phyloP scores from a whole-genome alignment of 1,140 invertebrate genomes.

The Agrypnia vestita region DNA sequence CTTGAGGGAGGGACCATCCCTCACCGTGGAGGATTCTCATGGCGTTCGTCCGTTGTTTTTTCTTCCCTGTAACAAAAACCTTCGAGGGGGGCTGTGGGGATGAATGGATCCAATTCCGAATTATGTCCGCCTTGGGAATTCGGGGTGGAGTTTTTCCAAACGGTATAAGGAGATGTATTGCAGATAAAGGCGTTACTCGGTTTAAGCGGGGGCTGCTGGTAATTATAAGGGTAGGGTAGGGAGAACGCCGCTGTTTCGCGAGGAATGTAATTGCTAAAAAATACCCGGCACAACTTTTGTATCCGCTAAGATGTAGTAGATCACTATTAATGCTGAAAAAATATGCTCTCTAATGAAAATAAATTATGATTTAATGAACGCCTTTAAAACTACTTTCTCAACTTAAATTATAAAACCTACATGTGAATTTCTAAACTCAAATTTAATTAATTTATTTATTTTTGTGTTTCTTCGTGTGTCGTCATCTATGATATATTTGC shows the following conservation, averaged over 20 bases:
- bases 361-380: too few species aligned
- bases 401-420: too few species aligned
- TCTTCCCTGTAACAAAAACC: slow-evolving; percentile 59
- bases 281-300: background rate
- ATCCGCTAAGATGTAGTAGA: too few species aligned
- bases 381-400: too few species aligned
- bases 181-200: slow-evolving; percentile 59
- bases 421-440: too few species aligned
- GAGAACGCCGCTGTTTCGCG: slow-evolving; percentile 3
- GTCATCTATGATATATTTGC: too few species aligned
- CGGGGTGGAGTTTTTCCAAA: slow-evolving; percentile 52
- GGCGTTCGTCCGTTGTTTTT: slow-evolving; percentile 49
- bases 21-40: slow-evolving; percentile 47
- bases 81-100: slow-evolving; percentile 62
- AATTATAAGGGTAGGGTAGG: slow-evolving; percentile 51
- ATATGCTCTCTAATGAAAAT: too few species aligned
- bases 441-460: too few species aligned
- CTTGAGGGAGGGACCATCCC: slow-evolving; percentile 44
- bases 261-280: slow-evolving; percentile 36
- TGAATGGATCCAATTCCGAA: slow-evolving; percentile 76
- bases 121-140: slow-evolving; percentile 75
- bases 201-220: slow-evolving; percentile 53
- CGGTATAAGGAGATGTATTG: slow-evolving; percentile 56
- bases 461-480: too few species aligned
- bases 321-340: too few species aligned